Evolutionary conservation across 1,140 invertebrate genomes (phyloP), one percentile per base, ranked within the genome.

Genomic region (Tetramorium simillimum): DNA sequence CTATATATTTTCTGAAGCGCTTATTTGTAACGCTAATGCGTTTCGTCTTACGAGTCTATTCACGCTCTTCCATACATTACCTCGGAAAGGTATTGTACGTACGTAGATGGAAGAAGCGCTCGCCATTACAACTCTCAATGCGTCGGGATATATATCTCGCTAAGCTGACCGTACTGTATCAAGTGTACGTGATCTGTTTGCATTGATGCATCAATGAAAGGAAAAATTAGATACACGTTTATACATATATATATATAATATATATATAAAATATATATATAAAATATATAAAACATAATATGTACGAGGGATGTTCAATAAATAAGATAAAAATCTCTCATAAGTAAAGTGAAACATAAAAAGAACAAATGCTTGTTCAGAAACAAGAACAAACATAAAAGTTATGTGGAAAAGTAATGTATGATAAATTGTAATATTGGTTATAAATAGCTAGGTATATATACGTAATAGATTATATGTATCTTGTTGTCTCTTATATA

Each of bases 111-210:
- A 33, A 46, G 24, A 73, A 73, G 53, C 80, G 40, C 24, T 58
- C 24, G 24, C 67, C 18, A 43, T 56, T 73, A 73, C 24, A 82
- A 81, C 51, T 21, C 12, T 82, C 56, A 72, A 60, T 82, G 40
- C 40, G 24, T 46, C 33, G 46, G 12, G 53, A 49, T 49, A 72
- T 53, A 37, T 82, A 51, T 67, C 14, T 53, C 33, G 14, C 63
- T 69, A 80, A 80, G n/a, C 63, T 69, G 62, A 65, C 58, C 28
- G 18, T 69, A 53, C n/a, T 80, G 37, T 53, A 82, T 73, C 40
- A 72, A 49, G 51, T 16, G 40, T 33, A 73, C 80, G 80, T 84
- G 80, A 73, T 73, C 67, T 58, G 67, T 21, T 53, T 43, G 16
- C 63, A 56, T 81, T 51, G 24, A 33, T 18, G 78, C 3, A n/a